Conservation (phyloP, 2,888 invertebrate genomes). For the Volucella inanis region DNA sequence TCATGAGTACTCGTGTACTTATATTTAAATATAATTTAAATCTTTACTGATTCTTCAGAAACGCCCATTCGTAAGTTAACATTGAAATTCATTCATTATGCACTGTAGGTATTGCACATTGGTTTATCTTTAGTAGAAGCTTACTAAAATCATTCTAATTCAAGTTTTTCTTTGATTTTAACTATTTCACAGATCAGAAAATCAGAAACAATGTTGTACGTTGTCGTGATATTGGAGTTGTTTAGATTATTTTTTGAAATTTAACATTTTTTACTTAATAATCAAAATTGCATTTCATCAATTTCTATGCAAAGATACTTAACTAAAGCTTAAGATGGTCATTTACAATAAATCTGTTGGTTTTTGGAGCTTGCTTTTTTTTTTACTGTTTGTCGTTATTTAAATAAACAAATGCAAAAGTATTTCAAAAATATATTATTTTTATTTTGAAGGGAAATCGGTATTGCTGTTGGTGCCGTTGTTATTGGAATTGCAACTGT, state of each 20-base stretch:
- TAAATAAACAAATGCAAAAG: slow-evolving; percentile 78
- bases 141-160: slow-evolving; percentile 18
- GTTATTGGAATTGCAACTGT: slow-evolving; percentile 78
- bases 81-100: neutral
- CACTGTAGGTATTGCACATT: slow-evolving; percentile 17
- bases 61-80: slow-evolving; percentile 35
- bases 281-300: neutral
- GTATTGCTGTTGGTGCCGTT: slow-evolving; percentile 79
- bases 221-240: slow-evolving; percentile 44
- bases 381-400: slow-evolving; percentile 72
- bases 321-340: slow-evolving; percentile 7
- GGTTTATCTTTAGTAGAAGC: neutral
- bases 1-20: neutral
- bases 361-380: slow-evolving; percentile 14
- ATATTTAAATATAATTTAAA: slow-evolving; percentile 9
- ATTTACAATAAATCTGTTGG: neutral
- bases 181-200: slow-evolving; percentile 64
- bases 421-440: slow-evolving; percentile 45
- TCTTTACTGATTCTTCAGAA: slow-evolving; percentile 11
- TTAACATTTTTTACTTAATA: slow-evolving; percentile 12
- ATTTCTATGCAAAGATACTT: slow-evolving; percentile 1
- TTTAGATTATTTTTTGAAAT: slow-evolving; percentile 13
- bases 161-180: slow-evolving; percentile 39
- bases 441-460: slow-evolving; percentile 78
- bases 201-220: slow-evolving; percentile 60